Evolutionary conservation across 92 coral and sea anemone species (phyloP).

Genomic region (Galaxea fascicularis): DNA sequence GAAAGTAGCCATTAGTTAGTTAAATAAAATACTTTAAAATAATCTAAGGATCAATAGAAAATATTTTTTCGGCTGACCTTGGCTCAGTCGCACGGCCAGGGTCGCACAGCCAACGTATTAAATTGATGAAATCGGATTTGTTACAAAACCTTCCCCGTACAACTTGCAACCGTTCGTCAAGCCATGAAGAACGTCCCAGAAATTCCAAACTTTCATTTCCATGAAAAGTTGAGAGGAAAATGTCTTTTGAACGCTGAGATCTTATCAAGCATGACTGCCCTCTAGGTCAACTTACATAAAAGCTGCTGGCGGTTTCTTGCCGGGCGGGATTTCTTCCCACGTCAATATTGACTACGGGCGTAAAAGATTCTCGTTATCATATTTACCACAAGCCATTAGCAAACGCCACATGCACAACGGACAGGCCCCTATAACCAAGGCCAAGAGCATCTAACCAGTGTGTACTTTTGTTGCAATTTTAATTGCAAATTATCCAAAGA

Average conservation of each 20-base stretch:
- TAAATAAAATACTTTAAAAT: background rate
- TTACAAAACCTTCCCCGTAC: too few species aligned
- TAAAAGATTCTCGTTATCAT: background rate
- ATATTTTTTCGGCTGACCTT: background rate
- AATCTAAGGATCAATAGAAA: background rate
- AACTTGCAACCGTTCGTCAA: too few species aligned
- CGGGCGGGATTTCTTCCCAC: conserved; percentile 11
- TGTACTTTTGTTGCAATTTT: background rate
- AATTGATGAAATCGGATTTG: too few species aligned
- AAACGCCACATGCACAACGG: background rate
- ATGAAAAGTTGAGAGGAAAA: background rate
- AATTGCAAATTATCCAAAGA: background rate
- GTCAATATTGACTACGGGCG: background rate
- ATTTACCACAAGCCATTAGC: background rate
- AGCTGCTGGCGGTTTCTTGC: background rate
- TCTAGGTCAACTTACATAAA: background rate
- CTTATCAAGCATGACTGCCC: background rate
- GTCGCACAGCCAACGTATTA: too few species aligned
- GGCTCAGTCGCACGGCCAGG: too few species aligned
- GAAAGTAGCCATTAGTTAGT: background rate
- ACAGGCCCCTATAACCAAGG: background rate
- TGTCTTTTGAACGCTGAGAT: background rate
- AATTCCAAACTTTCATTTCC: background rate
- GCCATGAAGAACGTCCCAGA: background rate
- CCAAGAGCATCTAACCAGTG: conserved; percentile 12